Evolutionary conservation across 2,888 invertebrate species (phyloP), one percentile per base, ranked within the genome.

Genomic region (Apocheima hispidaria): DNA sequence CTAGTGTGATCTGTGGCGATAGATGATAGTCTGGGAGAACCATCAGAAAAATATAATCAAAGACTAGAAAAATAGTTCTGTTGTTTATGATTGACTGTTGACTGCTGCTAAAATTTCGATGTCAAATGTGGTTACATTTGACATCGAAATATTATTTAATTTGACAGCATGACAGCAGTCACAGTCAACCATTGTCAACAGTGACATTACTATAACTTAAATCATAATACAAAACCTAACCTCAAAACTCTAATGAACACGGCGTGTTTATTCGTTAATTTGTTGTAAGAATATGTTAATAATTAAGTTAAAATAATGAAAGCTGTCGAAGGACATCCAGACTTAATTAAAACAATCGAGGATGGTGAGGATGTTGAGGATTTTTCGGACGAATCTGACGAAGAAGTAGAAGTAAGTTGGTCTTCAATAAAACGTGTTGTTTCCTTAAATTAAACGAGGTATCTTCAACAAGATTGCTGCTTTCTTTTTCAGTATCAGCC

Each of bases 321-420:
- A 72, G 82, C 79, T 64, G 73, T 86, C 7, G 77, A 81, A 60
- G 84, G 84, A 48, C 72, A 82, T 74, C 92, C 87, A 30, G 96
- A 96, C 69, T 91, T 97, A 68, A 96, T 98, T 57, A 95, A 95
- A 87, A 98, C 98, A 0, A 98, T 98, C 61, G 94, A 95, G 36
- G 98, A 98, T 64, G 96, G 96, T 68, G 96, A 96, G 55, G 96
- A 96, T 80, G 95, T 98, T 0, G 95, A 96, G 72, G 93, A 97
- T 90, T 95, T 94, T 67, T 97, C 97, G 0, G 96, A 96, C 76
- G 95, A 96, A 82, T 97, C 97, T 0, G 97, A 97, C 77, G 95
- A 94, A 60, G 97, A 97, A 94, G 88, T 96, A 21, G 96, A 97
- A 86, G 97, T 97, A 59, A 63, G 62, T 62, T 60, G 20, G 3